phyloP scores from a whole-genome alignment of 2,888 invertebrate genomes.

The Dioctria rufipes region DNA sequence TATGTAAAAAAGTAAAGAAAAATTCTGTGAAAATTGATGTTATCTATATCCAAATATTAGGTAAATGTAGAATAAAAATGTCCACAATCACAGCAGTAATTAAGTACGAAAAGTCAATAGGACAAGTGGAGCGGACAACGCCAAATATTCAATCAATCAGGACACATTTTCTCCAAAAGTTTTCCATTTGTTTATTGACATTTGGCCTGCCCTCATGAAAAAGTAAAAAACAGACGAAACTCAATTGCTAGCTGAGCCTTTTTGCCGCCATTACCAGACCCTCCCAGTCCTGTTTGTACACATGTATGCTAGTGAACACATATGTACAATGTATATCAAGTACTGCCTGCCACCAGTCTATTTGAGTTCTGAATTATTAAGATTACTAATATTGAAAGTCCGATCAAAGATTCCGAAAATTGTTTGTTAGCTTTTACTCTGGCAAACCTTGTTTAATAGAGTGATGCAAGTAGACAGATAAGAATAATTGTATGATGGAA shows the following conservation, averaged over 20 bases:
- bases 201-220: conserved; percentile 57
- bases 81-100: conserved; percentile 58
- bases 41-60: conserved; percentile 48
- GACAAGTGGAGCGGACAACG: conserved; percentile 53
- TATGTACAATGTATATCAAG: conserved; percentile 32
- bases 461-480: conserved; percentile 37
- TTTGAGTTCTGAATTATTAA: conserved; percentile 72
- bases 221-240: conserved; percentile 52
- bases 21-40: conserved; percentile 37
- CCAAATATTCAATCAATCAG: conserved; percentile 58
- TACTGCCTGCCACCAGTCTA: conserved; percentile 61
- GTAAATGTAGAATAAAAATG: conserved; percentile 49
- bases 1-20: not conserved
- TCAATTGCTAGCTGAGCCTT: conserved; percentile 11
- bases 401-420: conserved; percentile 63
- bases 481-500: not conserved
- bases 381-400: conserved; percentile 71
- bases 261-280: conserved; percentile 41
- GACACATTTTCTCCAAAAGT: conserved; percentile 53
- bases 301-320: conserved; percentile 16
- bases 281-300: not conserved
- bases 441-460: conserved; percentile 44
- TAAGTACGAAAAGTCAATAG: conserved; percentile 57
- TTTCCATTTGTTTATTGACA: conserved; percentile 59
- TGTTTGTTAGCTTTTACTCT: conserved; percentile 57